phyloP scores from a whole-genome alignment of 2,113 vertebrate genomes.

The Aplodontia rufa region DNA sequence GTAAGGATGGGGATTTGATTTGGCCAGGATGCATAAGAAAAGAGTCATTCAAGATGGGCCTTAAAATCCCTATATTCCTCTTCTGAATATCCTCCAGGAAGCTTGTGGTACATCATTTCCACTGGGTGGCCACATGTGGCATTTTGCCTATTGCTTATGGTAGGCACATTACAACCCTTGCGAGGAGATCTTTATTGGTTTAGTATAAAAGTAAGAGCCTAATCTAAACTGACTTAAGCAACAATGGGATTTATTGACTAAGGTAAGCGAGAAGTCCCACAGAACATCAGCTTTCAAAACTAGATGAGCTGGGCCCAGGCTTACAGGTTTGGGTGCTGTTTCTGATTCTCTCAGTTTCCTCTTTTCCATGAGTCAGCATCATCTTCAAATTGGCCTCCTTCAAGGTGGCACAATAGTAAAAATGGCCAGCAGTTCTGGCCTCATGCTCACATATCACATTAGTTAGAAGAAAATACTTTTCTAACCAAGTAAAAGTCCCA shows the following conservation, averaged over 20 bases:
- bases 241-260: not conserved
- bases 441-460: not conserved
- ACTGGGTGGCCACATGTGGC: not conserved
- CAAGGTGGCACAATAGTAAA: not conserved
- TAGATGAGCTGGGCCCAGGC: not conserved
- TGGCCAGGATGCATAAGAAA: not conserved
- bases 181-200: not conserved
- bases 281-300: not conserved
- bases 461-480: not conserved
- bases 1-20: not conserved
- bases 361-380: not conserved
- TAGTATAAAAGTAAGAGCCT: not conserved
- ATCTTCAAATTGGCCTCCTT: not conserved
- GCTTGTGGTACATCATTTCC: not conserved
- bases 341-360: not conserved
- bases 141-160: not conserved
- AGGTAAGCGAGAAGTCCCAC: not conserved
- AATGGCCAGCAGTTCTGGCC: not conserved
- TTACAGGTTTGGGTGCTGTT: not conserved
- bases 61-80: not conserved
- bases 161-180: accelerated
- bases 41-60: not conserved
- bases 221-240: not conserved
- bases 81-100: not conserved
- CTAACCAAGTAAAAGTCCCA: not conserved